These are phyloP conservation scores for Blennius ocellaris DNA, from an alignment of 2,113 vertebrate genomes.

Conservation along the genomic window DNA sequence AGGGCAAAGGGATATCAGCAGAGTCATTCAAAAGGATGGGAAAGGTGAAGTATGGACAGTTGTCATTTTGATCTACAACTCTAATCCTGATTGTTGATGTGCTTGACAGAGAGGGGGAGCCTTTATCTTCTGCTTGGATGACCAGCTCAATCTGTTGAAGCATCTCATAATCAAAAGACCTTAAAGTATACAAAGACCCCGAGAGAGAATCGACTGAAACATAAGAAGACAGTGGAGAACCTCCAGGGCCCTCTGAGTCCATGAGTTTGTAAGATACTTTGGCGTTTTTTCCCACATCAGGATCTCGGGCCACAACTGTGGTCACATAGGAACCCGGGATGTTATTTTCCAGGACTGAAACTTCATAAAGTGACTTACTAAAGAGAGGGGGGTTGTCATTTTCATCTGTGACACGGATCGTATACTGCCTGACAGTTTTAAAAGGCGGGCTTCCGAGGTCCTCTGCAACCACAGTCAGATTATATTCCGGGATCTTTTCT, in stretches of 20 bases:
- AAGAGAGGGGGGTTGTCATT: conserved; percentile 84
- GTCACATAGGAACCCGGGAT: conserved; percentile 82
- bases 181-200: conserved; percentile 70
- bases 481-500: conserved; percentile 82
- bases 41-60: conserved; percentile 70
- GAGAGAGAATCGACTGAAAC: conserved; percentile 72
- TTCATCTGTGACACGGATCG: conserved; percentile 81
- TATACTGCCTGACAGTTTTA: conserved; percentile 79
- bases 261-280: conserved; percentile 78
- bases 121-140: conserved; percentile 75
- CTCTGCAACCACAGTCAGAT: conserved; percentile 82
- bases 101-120: conserved; percentile 66
- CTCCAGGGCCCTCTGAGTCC: conserved; percentile 59
- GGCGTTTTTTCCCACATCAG: conserved; percentile 75
- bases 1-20: conserved; percentile 70
- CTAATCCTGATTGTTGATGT: conserved; percentile 64
- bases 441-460: conserved; percentile 83
- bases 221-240: conserved; percentile 64
- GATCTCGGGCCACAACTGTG: conserved; percentile 81
- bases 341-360: conserved; percentile 83
- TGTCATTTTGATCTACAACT: conserved; percentile 82
- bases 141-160: conserved; percentile 70
- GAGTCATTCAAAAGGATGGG: conserved; percentile 69
- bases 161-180: conserved; percentile 77
- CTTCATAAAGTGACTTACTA: conserved; percentile 78